Evolutionary conservation across 1,140 invertebrate species (phyloP), one percentile per base, ranked within the genome.

Genomic region (Diabrotica undecimpunctata): DNA sequence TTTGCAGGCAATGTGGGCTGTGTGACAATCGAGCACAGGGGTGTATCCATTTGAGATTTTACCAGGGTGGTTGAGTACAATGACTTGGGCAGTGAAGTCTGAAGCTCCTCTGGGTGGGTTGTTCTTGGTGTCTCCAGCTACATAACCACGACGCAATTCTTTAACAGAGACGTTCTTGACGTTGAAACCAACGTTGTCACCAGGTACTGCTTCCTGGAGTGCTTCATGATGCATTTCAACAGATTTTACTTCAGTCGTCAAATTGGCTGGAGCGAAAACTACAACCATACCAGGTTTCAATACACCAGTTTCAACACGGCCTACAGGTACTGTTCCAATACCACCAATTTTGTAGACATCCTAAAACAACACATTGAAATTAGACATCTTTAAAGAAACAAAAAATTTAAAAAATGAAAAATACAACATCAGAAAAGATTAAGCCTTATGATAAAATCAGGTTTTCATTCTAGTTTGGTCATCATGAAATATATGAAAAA

Each of bases 281-380:
- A 96, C 93, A 70, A 96, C 88, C 84, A 88, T 93, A 79, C 95
- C 95, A 55, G 96, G 95, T 80, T 98, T 98, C 66, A 98, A 80
- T 65, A 97, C 83, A 77, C 96, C 96, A 79, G 96, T 98, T 83
- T 98, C 96, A 54, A 98, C 95, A 81, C 96, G 87, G 74, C 96
- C 96, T 54, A 98, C 96, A 64, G 95, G 96, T 79, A 98, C 96
- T 79, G 96, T 98, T 82, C 95, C 96, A 82, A 98, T 98, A 87
- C 95, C 96, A 75, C 95, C 96, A 81, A 98, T 98, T 86, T 98
- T 98, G 90, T 98, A 98, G 35, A 98, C 96, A 83, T 98, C 95
- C 80, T 91, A 77, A 13, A 74, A 73, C 35, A 65, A 63, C 65
- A 60, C n/a, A 64, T 62, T 6, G 12, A 12, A 62, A 38, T 60